A percentile compares a stretch with the other conserved stretches of the same genome.
phyloP scores from a whole-genome alignment of 2,888 invertebrate genomes.

The Lordiphosa fenestrarum region DNA sequence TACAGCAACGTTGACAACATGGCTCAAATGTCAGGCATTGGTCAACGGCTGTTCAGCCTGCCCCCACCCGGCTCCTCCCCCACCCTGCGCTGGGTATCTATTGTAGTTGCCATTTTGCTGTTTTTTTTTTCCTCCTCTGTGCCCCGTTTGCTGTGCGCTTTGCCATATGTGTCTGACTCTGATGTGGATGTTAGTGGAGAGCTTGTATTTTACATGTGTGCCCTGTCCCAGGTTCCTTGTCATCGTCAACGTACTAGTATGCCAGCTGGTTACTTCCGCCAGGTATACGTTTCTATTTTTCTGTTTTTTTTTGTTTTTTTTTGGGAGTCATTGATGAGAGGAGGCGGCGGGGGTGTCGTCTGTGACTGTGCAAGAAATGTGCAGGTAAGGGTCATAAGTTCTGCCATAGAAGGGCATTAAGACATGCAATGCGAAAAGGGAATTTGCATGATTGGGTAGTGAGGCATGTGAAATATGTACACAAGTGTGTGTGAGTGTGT shows the following conservation, averaged over 20 bases:
- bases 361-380: constrained; percentile 2
- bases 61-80: neutral
- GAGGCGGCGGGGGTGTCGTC: neutral
- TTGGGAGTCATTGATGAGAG: constrained; percentile 3
- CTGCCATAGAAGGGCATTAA: constrained; percentile 56
- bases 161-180: constrained; percentile 42
- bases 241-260: constrained; percentile 6
- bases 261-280: constrained; percentile 22
- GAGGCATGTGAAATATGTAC: constrained; percentile 10
- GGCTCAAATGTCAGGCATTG: constrained; percentile 75
- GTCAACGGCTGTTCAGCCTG: constrained; percentile 56
- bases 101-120: constrained; percentile 20
- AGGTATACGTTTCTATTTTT: constrained; percentile 1
- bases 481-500: constrained; percentile 5
- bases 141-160: neutral
- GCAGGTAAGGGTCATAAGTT: constrained; percentile 62
- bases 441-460: constrained; percentile 49
- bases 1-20: constrained; percentile 66
- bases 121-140: neutral
- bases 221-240: constrained; percentile 13
- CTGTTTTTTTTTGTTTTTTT: neutral
- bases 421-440: constrained; percentile 40
- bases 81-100: constrained; percentile 18
- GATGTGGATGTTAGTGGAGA: constrained; percentile 48
- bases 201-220: constrained; percentile 49